Percentiles rank a stretch among this genome's conserved stretches.
These are phyloP conservation scores for Papilio glaucus DNA, from an alignment of 1,140 invertebrate genomes.

Conservation along the genomic window DNA sequence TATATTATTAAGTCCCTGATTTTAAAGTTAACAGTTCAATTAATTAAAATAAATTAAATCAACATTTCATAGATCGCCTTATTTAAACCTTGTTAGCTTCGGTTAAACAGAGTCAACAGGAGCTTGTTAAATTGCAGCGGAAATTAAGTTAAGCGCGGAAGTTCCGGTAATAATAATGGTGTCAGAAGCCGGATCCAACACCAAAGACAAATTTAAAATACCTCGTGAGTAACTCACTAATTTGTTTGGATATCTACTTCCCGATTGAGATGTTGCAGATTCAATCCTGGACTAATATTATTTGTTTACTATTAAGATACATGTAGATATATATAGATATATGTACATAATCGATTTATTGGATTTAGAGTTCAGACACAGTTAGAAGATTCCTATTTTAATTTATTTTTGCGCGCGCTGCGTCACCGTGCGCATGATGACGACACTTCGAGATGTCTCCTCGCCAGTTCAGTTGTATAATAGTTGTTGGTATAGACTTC, in stretches of 20 bases:
- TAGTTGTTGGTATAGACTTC: no score
- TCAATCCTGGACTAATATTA: no score
- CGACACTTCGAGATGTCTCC: no score
- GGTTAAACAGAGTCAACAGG: neutral
- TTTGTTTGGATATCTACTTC: neutral
- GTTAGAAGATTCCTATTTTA: no score
- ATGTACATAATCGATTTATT: no score
- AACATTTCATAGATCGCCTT: neutral
- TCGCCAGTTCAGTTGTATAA: no score
- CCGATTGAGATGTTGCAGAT: neutral
- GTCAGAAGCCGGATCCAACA: neutral
- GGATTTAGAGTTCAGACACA: no score
- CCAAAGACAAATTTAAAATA: no score
- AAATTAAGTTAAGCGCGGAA: slow-evolving; percentile 16
- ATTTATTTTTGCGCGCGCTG: no score
- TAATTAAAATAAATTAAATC: neutral
- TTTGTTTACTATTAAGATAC: no score
- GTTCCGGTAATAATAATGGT: slow-evolving; percentile 1
- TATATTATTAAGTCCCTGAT: neutral
- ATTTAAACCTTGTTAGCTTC: slow-evolving; percentile 14
- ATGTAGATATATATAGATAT: no score
- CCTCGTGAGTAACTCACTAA: neutral
- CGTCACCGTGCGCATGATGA: no score
- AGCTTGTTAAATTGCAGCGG: slow-evolving; percentile 14
- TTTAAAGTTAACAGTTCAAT: neutral